Conservation (phyloP, 2,888 invertebrate genomes). For the Sylvicola fuscatus region DNA sequence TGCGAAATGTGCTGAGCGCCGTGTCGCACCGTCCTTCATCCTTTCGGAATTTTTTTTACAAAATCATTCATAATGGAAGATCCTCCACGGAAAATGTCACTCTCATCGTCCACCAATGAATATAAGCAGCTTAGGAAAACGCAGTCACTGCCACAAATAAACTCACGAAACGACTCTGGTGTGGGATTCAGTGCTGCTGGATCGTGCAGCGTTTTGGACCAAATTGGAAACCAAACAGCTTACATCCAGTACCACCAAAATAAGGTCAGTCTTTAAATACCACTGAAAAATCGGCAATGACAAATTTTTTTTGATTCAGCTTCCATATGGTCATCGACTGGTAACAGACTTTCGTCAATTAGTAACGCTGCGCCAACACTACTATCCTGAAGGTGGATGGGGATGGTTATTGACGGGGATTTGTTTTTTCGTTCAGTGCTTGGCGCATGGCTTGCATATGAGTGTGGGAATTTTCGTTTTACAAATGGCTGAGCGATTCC, state of each 20-base stretch:
- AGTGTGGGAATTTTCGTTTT: slow-evolving; percentile 28
- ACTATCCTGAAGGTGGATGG: slow-evolving; percentile 78
- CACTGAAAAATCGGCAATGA: no score
- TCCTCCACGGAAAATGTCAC: slow-evolving; percentile 1
- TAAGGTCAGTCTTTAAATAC: no score
- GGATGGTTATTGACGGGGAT: slow-evolving; percentile 63
- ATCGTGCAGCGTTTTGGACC: slow-evolving; percentile 7
- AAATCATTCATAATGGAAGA: no score
- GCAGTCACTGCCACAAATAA: slow-evolving; percentile 6
- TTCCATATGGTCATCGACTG: slow-evolving; percentile 4
- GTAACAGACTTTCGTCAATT: slow-evolving; percentile 7
- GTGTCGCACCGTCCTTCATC: no score
- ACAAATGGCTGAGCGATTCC: slow-evolving; percentile 13
- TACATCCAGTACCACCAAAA: no score
- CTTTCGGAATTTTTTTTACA: no score
- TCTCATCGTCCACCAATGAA: background rate
- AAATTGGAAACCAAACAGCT: slow-evolving; percentile 3
- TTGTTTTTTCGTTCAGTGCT: slow-evolving; percentile 46
- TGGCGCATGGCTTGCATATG: slow-evolving; percentile 56
- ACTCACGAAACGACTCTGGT: slow-evolving; percentile 5
- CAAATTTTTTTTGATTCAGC: slow-evolving; percentile 2
- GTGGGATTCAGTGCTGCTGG: slow-evolving; percentile 4
- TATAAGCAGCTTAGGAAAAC: slow-evolving; percentile 4
- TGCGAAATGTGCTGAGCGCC: no score
- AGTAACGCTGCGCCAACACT: slow-evolving; percentile 31